Base-by-base conservation (phyloP, 2,888 invertebrate species). In the Polydrusus tereticollis region DNA sequence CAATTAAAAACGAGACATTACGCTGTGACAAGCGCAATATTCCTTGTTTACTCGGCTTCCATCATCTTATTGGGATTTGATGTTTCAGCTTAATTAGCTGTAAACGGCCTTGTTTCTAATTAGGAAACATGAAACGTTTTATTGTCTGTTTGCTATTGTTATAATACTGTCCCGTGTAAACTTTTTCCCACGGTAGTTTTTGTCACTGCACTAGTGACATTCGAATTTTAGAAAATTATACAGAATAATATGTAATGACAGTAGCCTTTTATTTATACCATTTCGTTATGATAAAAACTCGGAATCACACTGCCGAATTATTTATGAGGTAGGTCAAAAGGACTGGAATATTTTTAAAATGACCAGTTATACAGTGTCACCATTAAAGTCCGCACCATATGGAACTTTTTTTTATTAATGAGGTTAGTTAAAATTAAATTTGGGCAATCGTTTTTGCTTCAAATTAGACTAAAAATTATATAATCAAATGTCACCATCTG, bases 51-150 rank as follows among this genome's bases (percentile, higher is more conserved):
- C 8, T 55, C 29, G 14, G 8, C 14, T 50, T 50, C 26, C 6
- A 7, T 29, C 29, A 29, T 55, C 52, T 26, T 26, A 26, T 26
- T 26, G 1, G 14, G 16, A 55, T 14, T 55, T 29, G 29, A 55
- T 55, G 29, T 55, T 29, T 29, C 16, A 29, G 10, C 52, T 23
- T 55, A 55, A 55, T 55, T 55, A 55, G 29, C 16, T 55, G 4
- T 10, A 55, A 14, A 55, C 5, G 10, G 10, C 4, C n/a, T 55
- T 33, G 47, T 47, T 23, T 47, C 6, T 23, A 47, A 23, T 47
- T 47, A 10, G 0, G n/a, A 23, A 47, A 1, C 12, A 6, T 4
- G n/a, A 23, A 47, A 1, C 12, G n/a, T 47, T 21, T 47, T 47
- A 23, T 47, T 23, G 10, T 21, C 23, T 23, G 10, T 21, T 23